A percentile compares a stretch with the other conserved stretches of the same genome.
These are phyloP conservation scores for Sycophila sp. DNA, from an alignment of 1,140 invertebrate species.

Conservation along the genomic window DNA sequence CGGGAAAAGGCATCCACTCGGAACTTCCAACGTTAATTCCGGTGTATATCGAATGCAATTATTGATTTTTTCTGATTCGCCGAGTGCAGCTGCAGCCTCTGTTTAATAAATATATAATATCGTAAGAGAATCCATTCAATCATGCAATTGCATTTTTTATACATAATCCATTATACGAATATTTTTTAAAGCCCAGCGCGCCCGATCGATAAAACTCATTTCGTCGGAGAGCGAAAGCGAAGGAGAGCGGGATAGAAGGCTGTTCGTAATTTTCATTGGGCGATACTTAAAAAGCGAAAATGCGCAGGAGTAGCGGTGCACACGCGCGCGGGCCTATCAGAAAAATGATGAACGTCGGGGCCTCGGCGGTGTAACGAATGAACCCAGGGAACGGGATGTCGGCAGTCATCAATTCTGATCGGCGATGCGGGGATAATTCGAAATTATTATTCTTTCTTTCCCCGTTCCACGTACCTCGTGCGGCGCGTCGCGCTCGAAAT, in stretches of 20 bases:
- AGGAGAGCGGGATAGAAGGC: not conserved
- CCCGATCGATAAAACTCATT: slow-evolving; percentile 10
- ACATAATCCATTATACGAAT: not conserved
- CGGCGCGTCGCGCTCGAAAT: slow-evolving; percentile 32
- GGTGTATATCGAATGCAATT: not conserved
- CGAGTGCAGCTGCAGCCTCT: not conserved
- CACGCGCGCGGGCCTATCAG: slow-evolving; percentile 7
- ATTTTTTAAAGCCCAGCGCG: not conserved
- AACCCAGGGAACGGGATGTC: slow-evolving; percentile 29
- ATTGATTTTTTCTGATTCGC: slow-evolving; percentile 15
- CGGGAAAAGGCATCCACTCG: too few species aligned
- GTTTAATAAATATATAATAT: not conserved
- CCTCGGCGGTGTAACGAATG: slow-evolving; percentile 41
- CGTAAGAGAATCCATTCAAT: not conserved
- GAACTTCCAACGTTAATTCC: too few species aligned
- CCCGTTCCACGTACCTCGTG: not conserved
- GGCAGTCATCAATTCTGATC: slow-evolving; percentile 51
- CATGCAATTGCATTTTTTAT: not conserved
- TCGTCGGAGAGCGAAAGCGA: not conserved
- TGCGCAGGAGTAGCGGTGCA: slow-evolving; percentile 12
- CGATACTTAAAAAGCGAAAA: not conserved
- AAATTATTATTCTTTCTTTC: slow-evolving; percentile 52
- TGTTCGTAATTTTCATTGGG: not conserved
- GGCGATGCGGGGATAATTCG: slow-evolving; percentile 51
- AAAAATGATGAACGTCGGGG: slow-evolving; percentile 41